Evolutionary conservation across 37 sponge, comb jelly and placozoan species (phyloP), one percentile per base, ranked within the genome.

Genomic region (Geodia barretti): DNA sequence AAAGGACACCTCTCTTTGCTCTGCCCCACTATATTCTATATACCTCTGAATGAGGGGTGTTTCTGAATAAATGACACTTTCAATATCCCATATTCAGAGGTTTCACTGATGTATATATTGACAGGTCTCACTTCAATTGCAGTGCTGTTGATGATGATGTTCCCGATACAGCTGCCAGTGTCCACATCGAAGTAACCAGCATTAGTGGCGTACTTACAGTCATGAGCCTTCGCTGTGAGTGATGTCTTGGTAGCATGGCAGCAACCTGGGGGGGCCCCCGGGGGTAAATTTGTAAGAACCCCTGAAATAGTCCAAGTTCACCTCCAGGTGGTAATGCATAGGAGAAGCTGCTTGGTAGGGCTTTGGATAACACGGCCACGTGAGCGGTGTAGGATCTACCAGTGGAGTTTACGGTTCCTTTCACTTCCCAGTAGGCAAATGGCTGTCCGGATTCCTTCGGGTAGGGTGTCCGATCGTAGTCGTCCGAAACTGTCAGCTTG

Each of bases 171-270:
- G 62, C 75, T 66, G 17, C 86, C 89, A 28, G 41, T 79, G 7
- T 58, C 41, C 2, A 73, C 71, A 77, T 85, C 32, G 67, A 95
- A 95, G 83, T 77, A 95, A 39, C 95, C 95, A 31, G 82, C 95
- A 70, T 95, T 95, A 0, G 89, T 95, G 11, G 95, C 91, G 77
- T 95, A 95, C 1, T 54, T 70, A 37, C 95, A 95, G 72, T 88
- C 80, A 39, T 79, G 36, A 0, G 43, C n/a, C n/a, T 64, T 23
- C 0, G 92, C 88, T 29, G 95, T 90, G 25, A 33, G 61, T 1
- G 86, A 87, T 3, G 87, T 86, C 41, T 70, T 78, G 2, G 7
- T 60, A 28, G 31, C 37, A 69, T 86, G 78, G 43, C 81, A 78
- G 43, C 92, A 92, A 20, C 92, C 92, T 87, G 26, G 24, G 70